Evolutionary conservation across 2,797 vertebrate genomes (phyloP).

Genomic region (Micrastur ruficollis): DNA sequence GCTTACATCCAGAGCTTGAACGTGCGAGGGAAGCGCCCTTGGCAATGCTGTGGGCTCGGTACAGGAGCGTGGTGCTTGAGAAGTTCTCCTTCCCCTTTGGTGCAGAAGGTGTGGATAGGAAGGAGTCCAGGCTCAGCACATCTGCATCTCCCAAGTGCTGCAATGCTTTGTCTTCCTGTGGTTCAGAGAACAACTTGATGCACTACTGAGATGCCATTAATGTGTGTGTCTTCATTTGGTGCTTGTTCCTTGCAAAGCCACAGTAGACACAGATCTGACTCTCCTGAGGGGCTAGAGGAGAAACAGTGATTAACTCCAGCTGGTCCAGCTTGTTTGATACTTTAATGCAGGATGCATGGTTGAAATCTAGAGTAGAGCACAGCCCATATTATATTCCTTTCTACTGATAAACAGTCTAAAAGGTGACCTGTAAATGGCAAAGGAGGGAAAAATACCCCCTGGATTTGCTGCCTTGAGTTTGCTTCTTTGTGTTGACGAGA

Average conservation of each 20-base stretch:
- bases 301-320: background rate
- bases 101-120: background rate
- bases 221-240: background rate
- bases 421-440: background rate
- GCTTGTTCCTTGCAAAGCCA: background rate
- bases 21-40: rapidly evolving
- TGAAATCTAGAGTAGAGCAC: background rate
- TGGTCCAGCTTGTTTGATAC: background rate
- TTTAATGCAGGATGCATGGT: background rate
- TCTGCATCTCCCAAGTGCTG: background rate
- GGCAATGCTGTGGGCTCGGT: background rate
- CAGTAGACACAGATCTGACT: background rate
- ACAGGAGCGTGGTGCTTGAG: background rate
- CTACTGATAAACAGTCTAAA: background rate
- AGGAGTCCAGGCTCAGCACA: background rate
- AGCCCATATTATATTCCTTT: background rate
- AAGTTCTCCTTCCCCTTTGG: background rate
- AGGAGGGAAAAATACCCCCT: background rate
- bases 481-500: background rate
- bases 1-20: background rate
- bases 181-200: background rate
- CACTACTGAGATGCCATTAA: background rate
- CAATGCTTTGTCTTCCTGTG: background rate
- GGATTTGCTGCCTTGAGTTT: background rate
- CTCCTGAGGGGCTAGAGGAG: background rate